A percentile compares a stretch with the other conserved stretches of the same genome.
Evolutionary conservation across 2,113 vertebrate species (phyloP).

Genomic region (Bubo bubo): DNA sequence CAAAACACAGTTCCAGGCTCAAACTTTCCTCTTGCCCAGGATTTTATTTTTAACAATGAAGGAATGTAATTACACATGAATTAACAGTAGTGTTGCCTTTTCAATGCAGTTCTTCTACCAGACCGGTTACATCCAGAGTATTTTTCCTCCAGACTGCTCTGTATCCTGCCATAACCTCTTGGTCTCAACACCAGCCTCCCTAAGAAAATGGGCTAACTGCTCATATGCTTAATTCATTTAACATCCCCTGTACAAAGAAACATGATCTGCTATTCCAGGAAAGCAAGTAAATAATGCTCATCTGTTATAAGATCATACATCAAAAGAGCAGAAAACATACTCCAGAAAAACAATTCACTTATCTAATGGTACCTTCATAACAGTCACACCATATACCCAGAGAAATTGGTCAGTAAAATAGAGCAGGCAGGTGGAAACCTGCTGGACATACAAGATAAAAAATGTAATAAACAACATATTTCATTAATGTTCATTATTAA

Average conservation of each 20-base stretch:
- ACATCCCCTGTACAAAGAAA: not conserved
- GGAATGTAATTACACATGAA: slow-evolving; percentile 20
- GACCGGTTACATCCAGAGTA: not conserved
- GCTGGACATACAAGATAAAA: not conserved
- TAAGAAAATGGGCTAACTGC: not conserved
- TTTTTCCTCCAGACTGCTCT: not conserved
- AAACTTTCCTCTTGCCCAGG: not conserved
- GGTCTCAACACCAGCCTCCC: not conserved
- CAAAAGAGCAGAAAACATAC: not conserved
- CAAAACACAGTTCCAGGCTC: not conserved
- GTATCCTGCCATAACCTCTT: slow-evolving; percentile 20
- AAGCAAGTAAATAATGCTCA: slow-evolving; percentile 3
- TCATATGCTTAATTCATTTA: not conserved
- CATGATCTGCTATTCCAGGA: not conserved
- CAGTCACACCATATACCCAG: not conserved
- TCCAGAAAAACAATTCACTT: not conserved
- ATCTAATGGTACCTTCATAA: not conserved
- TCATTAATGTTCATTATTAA: slow-evolving; percentile 31
- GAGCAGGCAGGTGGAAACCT: not conserved
- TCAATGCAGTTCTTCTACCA: not conserved
- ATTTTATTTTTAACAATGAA: slow-evolving; percentile 30
- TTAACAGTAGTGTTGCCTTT: slow-evolving; percentile 10
- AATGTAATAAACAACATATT: not conserved
- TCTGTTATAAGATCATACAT: not conserved
- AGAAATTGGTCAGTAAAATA: not conserved